phyloP scores from a whole-genome alignment of 2,888 invertebrate species.

The Lagria hirta region DNA sequence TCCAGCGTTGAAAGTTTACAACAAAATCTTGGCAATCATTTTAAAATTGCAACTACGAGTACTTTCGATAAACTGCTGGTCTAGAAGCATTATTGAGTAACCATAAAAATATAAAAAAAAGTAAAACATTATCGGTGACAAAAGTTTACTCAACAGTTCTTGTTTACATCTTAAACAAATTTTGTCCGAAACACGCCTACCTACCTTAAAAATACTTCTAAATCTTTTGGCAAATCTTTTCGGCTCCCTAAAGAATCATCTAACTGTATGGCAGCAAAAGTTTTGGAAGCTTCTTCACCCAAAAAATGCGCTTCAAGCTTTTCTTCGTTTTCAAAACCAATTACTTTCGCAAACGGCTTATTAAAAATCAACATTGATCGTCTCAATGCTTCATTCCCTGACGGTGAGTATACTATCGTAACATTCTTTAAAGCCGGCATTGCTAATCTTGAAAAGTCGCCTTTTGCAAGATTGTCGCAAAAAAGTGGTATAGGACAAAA shows the following conservation, averaged over 20 bases:
- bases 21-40: too few species aligned
- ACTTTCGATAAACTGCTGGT: too few species aligned
- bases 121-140: too few species aligned
- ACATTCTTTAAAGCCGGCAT: too few species aligned
- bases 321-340: conserved; percentile 26
- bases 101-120: too few species aligned
- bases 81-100: too few species aligned
- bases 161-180: too few species aligned
- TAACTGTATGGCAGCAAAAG: conserved; percentile 63
- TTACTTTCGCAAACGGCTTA: background rate
- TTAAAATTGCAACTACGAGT: too few species aligned
- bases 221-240: conserved; percentile 53
- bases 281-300: conserved; percentile 28
- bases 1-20: too few species aligned
- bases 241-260: conserved; percentile 56
- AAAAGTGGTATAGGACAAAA: conserved; percentile 35
- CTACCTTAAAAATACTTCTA: conserved; percentile 59
- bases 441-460: background rate
- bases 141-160: too few species aligned
- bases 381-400: conserved; percentile 23
- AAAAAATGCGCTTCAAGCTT: conserved; percentile 33
- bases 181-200: too few species aligned
- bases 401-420: conserved; percentile 34
- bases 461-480: background rate
- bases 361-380: conserved; percentile 25